Evolutionary conservation across 2,888 invertebrate genomes (phyloP).

Genomic region (Graphium colonna): DNA sequence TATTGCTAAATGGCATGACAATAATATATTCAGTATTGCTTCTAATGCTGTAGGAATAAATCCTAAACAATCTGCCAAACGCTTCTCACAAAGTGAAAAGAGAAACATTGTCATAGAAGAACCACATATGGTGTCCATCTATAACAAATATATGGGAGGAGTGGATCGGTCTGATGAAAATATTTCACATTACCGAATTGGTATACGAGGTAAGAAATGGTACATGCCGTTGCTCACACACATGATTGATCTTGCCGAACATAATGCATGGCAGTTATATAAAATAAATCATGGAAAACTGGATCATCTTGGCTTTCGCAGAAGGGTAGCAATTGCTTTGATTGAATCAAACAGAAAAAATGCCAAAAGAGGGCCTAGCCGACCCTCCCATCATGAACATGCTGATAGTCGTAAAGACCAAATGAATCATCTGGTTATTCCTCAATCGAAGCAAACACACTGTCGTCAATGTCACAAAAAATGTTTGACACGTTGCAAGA

Average conservation of each 20-base stretch:
- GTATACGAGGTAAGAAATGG: slow-evolving; percentile 32
- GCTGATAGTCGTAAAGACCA: slow-evolving; percentile 34
- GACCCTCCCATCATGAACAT: slow-evolving; percentile 28
- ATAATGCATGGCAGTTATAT: slow-evolving; percentile 16
- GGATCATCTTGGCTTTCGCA: slow-evolving; percentile 32
- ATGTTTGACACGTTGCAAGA: slow-evolving; percentile 32
- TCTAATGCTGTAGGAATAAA: slow-evolving; percentile 29
- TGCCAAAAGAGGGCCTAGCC: slow-evolving; percentile 24
- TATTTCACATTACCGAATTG: slow-evolving; percentile 30
- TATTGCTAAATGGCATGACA: slow-evolving; percentile 31
- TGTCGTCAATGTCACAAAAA: slow-evolving; percentile 31
- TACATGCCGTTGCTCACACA: slow-evolving; percentile 24
- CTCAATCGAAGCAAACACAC: slow-evolving; percentile 7
- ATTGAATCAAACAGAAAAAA: slow-evolving; percentile 29
- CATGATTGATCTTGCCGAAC: slow-evolving; percentile 27
- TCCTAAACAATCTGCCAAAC: slow-evolving; percentile 29
- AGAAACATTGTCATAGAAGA: slow-evolving; percentile 26
- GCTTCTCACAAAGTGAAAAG: slow-evolving; percentile 30
- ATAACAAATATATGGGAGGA: slow-evolving; percentile 30
- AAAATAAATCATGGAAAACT: slow-evolving; percentile 31
- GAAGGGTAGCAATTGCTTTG: slow-evolving; percentile 31
- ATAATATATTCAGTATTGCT: slow-evolving; percentile 30
- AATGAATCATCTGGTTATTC: slow-evolving; percentile 20
- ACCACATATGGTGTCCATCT: slow-evolving; percentile 27
- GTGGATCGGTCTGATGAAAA: slow-evolving; percentile 31